A percentile compares a stretch with the other conserved stretches of the same genome.
Evolutionary conservation across 2,113 vertebrate genomes (phyloP).

Genomic region (Pterocles orientalis): DNA sequence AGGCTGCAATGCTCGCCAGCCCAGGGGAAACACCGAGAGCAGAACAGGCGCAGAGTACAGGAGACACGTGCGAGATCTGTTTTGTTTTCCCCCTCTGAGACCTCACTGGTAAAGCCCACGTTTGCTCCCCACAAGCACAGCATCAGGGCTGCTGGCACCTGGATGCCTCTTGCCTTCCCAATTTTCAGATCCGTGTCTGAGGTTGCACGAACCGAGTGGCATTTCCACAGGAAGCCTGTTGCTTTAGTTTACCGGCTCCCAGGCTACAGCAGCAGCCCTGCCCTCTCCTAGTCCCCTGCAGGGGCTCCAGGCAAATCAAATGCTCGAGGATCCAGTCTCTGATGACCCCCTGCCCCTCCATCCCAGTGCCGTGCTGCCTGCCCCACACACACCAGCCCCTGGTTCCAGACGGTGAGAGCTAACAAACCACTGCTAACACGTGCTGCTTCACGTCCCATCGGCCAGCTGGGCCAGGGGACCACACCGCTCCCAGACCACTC

Average conservation of each 20-base stretch:
- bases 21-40: background rate
- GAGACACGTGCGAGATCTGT: background rate
- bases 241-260: background rate
- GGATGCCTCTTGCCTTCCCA: background rate
- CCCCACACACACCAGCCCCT: rapidly evolving
- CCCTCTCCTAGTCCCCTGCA: background rate
- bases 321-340: background rate
- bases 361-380: rapidly evolving
- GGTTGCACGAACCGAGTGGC: background rate
- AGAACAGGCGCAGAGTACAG: background rate
- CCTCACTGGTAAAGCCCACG: background rate
- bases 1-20: background rate
- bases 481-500: background rate
- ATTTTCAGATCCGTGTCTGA: background rate
- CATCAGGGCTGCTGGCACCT: background rate
- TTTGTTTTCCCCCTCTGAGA: background rate
- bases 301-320: background rate
- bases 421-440: background rate
- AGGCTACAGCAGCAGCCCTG: background rate
- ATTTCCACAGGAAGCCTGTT: background rate
- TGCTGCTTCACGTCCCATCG: background rate
- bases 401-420: background rate
- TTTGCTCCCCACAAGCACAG: background rate
- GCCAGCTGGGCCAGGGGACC: background rate
- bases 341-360: background rate